phyloP scores from a whole-genome alignment of 2,797 vertebrate genomes.

The Poecilia picta region DNA sequence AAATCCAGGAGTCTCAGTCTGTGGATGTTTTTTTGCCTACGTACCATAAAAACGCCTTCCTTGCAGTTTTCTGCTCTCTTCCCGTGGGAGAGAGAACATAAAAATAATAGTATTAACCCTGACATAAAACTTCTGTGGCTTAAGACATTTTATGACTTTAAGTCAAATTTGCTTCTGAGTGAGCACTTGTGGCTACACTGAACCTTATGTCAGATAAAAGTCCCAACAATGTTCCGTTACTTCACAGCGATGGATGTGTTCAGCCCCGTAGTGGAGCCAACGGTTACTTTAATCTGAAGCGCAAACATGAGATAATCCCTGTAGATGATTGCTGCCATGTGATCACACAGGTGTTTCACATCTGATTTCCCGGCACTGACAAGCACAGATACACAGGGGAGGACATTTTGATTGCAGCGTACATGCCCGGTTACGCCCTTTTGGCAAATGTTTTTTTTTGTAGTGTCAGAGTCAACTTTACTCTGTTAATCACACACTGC shows the following conservation, averaged over 20 bases:
- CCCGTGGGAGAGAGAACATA: neutral
- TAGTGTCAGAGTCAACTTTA: neutral
- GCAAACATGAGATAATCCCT: neutral
- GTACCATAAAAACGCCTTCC: neutral
- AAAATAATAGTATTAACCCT: slow-evolving; percentile 1
- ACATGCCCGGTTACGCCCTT: neutral
- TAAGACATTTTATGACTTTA: neutral
- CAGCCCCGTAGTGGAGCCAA: neutral
- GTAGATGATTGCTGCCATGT: neutral
- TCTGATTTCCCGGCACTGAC: neutral
- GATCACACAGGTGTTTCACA: neutral
- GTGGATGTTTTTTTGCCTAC: neutral
- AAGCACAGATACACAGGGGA: neutral
- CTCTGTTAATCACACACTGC: neutral
- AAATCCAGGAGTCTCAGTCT: neutral
- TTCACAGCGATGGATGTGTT: neutral
- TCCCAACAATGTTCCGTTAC: neutral
- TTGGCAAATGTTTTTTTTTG: neutral
- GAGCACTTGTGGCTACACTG: neutral
- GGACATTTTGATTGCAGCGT: neutral
- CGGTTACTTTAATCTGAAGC: slow-evolving; percentile 1
- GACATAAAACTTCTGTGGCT: neutral
- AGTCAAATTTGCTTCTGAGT: neutral
- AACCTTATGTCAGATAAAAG: neutral
- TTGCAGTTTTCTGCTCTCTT: neutral